These are phyloP conservation scores for Diabrotica undecimpunctata DNA, from an alignment of 1,140 invertebrate genomes.

Conservation along the genomic window DNA sequence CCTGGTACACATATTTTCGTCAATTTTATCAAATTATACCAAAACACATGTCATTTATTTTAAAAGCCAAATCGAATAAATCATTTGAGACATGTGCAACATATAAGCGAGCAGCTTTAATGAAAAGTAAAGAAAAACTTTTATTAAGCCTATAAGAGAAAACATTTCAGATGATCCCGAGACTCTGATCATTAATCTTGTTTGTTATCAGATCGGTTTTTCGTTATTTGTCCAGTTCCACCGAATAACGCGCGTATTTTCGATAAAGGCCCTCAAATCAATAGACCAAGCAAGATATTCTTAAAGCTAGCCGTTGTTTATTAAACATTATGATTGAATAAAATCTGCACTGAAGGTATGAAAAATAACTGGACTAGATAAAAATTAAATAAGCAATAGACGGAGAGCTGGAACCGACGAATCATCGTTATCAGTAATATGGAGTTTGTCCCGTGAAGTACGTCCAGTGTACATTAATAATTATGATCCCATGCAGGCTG, in stretches of 20 bases:
- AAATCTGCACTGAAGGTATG: too few species aligned
- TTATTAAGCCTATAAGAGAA: constrained; percentile 2
- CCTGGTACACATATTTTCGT: too few species aligned
- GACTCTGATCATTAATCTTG: constrained; percentile 10
- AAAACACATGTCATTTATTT: neutral
- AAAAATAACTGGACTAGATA: too few species aligned
- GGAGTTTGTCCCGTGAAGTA: too few species aligned
- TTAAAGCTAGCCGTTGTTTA: too few species aligned
- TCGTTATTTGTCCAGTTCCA: constrained; percentile 9
- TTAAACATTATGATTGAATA: too few species aligned
- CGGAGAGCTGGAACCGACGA: too few species aligned
- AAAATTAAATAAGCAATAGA: too few species aligned
- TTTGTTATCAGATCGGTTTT: constrained; percentile 14
- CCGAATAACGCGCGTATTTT: neutral
- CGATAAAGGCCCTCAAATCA: neutral
- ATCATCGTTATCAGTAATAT: too few species aligned
- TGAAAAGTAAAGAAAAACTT: constrained; percentile 3
- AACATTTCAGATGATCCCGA: constrained; percentile 1
- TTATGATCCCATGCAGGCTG: too few species aligned
- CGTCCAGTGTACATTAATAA: too few species aligned
- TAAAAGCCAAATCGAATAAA: neutral
- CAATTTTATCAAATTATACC: too few species aligned
- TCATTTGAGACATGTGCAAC: neutral
- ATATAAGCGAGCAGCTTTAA: constrained; percentile 1
- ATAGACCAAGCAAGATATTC: neutral